Base-by-base conservation (phyloP, 2,797 vertebrate genomes). In the Cynodonichthys magdalenae region DNA sequence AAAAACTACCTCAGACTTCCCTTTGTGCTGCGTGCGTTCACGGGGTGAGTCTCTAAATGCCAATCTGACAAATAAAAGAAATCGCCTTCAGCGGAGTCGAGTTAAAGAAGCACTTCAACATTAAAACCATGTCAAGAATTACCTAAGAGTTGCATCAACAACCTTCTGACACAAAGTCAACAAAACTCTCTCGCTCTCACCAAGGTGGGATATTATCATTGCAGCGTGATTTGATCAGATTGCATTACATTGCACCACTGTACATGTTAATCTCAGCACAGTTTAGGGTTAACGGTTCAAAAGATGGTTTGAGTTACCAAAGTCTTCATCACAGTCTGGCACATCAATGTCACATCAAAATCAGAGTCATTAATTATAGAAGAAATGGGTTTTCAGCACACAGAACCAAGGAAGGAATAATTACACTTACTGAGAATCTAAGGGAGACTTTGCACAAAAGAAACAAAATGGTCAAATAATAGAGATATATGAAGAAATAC, bases 111-210 rank as follows among this genome's bases (percentile, higher is more conserved):
- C 3, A 5, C 19, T 2, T 18, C 11, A 57, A 49, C 31, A 15
- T 46, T 28, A 17, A 67, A 31, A 20, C 24, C 3, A 1, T 45
- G 20, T 51, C 19, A 46, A n/a, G 59, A 29, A 59, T 66, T 47
- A 66, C 59, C 28, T 6, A 4, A 10, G 6, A 54, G 58, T 70
- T 67, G 31, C 58, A 64, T 66, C 54, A 73, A 66, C 59, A 46
- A 5, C 27, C 53, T n/a, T 57, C 56, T 53, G 4, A 57, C 56
- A 45, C 28, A 59, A 42, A 60, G 34, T 70, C 53, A 68, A 75
- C 49, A 42, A 52, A 51, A 74, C 29, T 8, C 12, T 42, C 5
- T 8, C 28, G 24, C 24, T 24, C 28, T 39, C 12, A 27, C 52
- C 69, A 56, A 48, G 20, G 41, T 53, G 18, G 24, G 39, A 54